Base-by-base conservation (phyloP, 2,888 invertebrate genomes). In the Tubiluchus corallicola region DNA sequence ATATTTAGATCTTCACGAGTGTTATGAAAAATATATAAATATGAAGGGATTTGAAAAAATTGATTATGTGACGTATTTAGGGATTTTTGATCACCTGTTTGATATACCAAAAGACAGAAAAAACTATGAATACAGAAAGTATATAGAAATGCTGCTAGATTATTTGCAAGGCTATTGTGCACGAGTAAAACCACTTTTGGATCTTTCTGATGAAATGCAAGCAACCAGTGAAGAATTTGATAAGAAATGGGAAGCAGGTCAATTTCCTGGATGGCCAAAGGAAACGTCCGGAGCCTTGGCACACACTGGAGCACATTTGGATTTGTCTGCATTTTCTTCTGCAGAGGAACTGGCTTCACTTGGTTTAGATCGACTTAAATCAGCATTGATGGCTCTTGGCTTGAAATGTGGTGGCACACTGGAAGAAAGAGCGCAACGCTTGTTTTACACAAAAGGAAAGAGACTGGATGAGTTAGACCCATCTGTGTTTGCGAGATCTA, bases 331-430 rank as follows among this genome's bases (percentile, higher is more conserved):
- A 0, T 99, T 96, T 64, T 88, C 88, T 1, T 90, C 90, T 17
- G 83, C 85, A 77, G 85, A 88, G 67, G 98, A 99, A 66, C 66
- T 99, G 49, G 94, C 96, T 0, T 92, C 94, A 0, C 71, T 99
- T 2, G 98, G 98, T 17, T 67, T 98, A 53, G 98, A 98, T 69
- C 76, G 98, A 49, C 71, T 99, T 29, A 99, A 99, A 64, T 92
- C 92, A 0, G 96, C 94, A 1, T 68, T 96, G 13, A 82, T 94
- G 78, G 96, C 96, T 3, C 69, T 98, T 16, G 88, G 90, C 0
- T 70, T 99, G 1, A 99, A 99, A 66, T 98, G 98, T 67, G 98
- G 98, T 45, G 98, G 94, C 74, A 75, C 39, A 39, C 5, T 18
- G 5, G 92, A 96, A 67, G 94, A 99, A 66, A 72, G 98, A 54